These are phyloP conservation scores for Sarcophaga rosellei DNA, from an alignment of 2,888 invertebrate species.

Conservation along the genomic window DNA sequence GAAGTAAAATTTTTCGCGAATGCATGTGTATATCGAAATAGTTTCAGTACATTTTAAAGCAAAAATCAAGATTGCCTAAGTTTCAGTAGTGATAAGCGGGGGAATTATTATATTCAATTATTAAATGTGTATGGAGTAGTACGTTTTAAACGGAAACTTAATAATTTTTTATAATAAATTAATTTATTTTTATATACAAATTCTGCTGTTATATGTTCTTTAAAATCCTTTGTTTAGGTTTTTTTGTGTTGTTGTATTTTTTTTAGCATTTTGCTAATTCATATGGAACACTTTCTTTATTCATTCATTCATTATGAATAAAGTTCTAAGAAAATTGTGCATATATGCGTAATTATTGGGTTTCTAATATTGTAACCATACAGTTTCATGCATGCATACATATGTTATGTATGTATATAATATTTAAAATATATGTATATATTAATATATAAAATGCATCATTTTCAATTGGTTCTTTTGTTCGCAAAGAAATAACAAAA, in stretches of 20 bases:
- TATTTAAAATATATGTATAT: slow-evolving; percentile 10
- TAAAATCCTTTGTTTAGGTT: slow-evolving; percentile 51
- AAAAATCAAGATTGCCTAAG: too few species aligned
- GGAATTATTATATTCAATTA: too few species aligned
- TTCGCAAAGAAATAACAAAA: slow-evolving; percentile 22
- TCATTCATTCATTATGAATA: slow-evolving; percentile 37
- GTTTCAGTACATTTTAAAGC: too few species aligned
- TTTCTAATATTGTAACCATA: slow-evolving; percentile 46
- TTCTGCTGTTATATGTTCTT: background rate
- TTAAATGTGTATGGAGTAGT: too few species aligned
- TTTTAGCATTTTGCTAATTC: slow-evolving; percentile 46
- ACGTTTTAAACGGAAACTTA: too few species aligned
- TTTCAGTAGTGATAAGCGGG: too few species aligned
- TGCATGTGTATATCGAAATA: too few species aligned
- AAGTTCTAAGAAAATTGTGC: slow-evolving; percentile 62
- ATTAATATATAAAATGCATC: slow-evolving; percentile 53
- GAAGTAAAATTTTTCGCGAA: too few species aligned
- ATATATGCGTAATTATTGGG: slow-evolving; percentile 66
- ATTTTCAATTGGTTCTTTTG: slow-evolving; percentile 64
- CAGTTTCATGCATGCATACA: background rate
- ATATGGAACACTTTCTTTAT: slow-evolving; percentile 48
- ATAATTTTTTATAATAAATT: too few species aligned
- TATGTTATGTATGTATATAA: slow-evolving; percentile 8
- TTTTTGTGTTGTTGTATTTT: slow-evolving; percentile 15
- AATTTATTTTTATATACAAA: too few species aligned